Evolutionary conservation across 37 sponge, comb jelly and placozoan species (phyloP).

Genomic region (Halisarca cf. caerulea): DNA sequence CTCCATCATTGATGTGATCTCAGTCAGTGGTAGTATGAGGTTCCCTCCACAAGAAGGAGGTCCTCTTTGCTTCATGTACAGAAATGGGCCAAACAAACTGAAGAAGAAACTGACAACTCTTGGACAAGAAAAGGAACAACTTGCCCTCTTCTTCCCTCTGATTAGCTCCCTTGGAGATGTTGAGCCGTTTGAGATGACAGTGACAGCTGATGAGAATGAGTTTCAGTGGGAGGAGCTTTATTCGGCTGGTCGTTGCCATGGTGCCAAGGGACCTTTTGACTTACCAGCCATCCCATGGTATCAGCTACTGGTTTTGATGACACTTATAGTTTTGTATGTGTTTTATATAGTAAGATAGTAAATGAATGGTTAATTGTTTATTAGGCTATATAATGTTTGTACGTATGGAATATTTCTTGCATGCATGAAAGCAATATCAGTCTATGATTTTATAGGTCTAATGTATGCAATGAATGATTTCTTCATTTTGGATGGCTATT

Average conservation of each 20-base stretch:
- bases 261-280: neutral
- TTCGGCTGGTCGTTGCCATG: neutral
- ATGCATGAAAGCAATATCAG: too few relatives aligned
- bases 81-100: neutral
- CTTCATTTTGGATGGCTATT: too few relatives aligned
- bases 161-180: neutral
- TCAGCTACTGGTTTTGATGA: neutral
- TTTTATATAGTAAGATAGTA: too few relatives aligned
- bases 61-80: conserved; percentile 22
- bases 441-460: too few relatives aligned
- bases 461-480: too few relatives aligned
- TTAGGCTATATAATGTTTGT: too few relatives aligned
- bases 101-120: neutral
- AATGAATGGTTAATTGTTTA: too few relatives aligned
- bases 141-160: neutral
- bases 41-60: conserved; percentile 62
- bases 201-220: neutral
- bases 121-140: too few relatives aligned
- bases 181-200: neutral
- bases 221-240: conserved; percentile 18
- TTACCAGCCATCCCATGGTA: neutral
- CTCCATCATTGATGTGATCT: conserved; percentile 31
- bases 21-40: conserved; percentile 32
- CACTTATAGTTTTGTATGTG: too few relatives aligned
- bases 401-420: too few relatives aligned